These are phyloP conservation scores for Lagopus leucura DNA, from an alignment of 2,113 vertebrate species.

Conservation along the genomic window DNA sequence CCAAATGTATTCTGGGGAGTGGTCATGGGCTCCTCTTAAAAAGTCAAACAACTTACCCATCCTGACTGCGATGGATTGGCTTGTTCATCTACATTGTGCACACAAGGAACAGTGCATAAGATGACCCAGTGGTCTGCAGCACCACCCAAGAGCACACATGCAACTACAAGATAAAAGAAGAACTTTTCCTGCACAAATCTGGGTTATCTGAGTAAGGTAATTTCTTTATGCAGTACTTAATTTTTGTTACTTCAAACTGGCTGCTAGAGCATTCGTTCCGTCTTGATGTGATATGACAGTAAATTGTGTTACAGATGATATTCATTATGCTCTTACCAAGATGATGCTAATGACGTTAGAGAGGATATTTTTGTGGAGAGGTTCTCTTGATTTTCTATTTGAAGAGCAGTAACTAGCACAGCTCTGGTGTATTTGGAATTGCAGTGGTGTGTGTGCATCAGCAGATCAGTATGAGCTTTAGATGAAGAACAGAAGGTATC, in stretches of 20 bases:
- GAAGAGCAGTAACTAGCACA: background rate
- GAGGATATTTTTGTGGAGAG: background rate
- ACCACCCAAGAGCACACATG: background rate
- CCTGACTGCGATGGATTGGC: background rate
- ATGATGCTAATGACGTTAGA: background rate
- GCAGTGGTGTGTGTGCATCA: background rate
- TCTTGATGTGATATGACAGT: background rate
- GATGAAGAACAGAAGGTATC: background rate
- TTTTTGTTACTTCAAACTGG: background rate
- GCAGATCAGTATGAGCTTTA: background rate
- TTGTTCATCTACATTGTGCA: background rate
- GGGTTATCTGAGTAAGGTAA: constrained; percentile 28
- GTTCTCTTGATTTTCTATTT: background rate
- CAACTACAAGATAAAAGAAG: constrained; percentile 1
- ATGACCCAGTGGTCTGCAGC: background rate
- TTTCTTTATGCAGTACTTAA: background rate
- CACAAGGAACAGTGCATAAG: background rate
- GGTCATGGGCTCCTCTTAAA: constrained; percentile 26
- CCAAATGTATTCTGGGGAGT: constrained; percentile 2
- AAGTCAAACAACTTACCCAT: background rate
- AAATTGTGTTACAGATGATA: background rate
- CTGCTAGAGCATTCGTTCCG: background rate
- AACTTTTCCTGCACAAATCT: background rate
- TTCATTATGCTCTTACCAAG: background rate
- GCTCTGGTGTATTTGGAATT: background rate